phyloP scores from a whole-genome alignment of 2,888 invertebrate genomes.

The Biston betularia region DNA sequence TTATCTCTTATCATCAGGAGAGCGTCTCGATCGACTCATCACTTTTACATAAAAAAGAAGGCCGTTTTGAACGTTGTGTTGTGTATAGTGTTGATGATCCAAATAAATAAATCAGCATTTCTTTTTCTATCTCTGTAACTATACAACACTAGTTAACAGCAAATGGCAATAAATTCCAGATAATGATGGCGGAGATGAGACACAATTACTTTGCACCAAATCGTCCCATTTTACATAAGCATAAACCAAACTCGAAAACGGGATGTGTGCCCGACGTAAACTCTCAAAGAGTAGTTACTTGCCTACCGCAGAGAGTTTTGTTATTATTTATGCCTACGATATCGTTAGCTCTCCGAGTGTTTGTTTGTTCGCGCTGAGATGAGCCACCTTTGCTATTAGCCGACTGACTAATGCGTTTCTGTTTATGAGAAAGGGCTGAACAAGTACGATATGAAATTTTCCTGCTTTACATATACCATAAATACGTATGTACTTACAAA shows the following conservation, averaged over 20 bases:
- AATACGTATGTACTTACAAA: too few relatives aligned
- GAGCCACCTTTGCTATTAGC: slow-evolving; percentile 73
- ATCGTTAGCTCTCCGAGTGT: slow-evolving; percentile 45
- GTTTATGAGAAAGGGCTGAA: slow-evolving; percentile 52
- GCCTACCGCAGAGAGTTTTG: slow-evolving; percentile 15
- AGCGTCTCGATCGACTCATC: too few relatives aligned
- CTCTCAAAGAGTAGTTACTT: slow-evolving; percentile 18
- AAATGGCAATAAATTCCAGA: too few relatives aligned
- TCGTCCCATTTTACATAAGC: neutral
- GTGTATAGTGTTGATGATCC: too few relatives aligned
- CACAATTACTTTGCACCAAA: neutral
- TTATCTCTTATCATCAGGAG: too few relatives aligned
- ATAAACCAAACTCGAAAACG: neutral
- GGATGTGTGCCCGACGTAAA: slow-evolving; percentile 3
- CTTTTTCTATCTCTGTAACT: too few relatives aligned
- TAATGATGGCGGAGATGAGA: too few relatives aligned
- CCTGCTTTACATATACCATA: neutral
- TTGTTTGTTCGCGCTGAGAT: slow-evolving; percentile 70
- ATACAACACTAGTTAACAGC: too few relatives aligned
- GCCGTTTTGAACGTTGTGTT: too few relatives aligned
- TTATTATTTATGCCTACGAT: slow-evolving; percentile 27
- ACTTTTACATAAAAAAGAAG: too few relatives aligned
- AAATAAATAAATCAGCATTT: too few relatives aligned
- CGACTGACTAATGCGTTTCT: slow-evolving; percentile 68
- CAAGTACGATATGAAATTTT: slow-evolving; percentile 27